phyloP scores from a whole-genome alignment of 92 coral and sea anemone species.

The Porites divaricata region DNA sequence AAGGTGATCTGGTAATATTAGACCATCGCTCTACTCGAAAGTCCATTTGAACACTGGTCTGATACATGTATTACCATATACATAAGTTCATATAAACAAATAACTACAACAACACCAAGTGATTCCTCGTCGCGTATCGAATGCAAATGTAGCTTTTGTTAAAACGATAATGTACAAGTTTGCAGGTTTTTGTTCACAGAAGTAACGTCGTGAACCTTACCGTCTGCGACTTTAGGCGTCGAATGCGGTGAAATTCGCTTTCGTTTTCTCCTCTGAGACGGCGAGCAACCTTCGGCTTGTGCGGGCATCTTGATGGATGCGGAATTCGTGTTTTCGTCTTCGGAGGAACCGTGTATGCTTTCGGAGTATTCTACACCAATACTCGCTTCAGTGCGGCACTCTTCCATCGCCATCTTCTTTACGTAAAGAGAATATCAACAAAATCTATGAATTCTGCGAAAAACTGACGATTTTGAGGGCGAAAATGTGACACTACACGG shows the following conservation, averaged over 20 bases:
- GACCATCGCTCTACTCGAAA: too few relatives aligned
- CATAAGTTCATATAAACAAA: too few relatives aligned
- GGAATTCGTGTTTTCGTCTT: conserved; percentile 49
- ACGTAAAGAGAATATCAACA: neutral
- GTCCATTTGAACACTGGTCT: neutral
- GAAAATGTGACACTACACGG: conserved; percentile 15
- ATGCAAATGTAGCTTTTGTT: conserved; percentile 13
- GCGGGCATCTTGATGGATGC: conserved; percentile 49
- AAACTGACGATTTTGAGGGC: neutral
- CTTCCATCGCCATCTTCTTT: conserved; percentile 65
- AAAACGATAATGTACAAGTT: neutral
- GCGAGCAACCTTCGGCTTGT: conserved; percentile 53
- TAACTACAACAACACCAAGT: too few relatives aligned
- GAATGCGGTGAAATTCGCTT: conserved; percentile 86
- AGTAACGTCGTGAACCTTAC: conserved; percentile 33
- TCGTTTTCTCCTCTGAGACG: conserved; percentile 73
- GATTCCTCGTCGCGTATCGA: too few relatives aligned
- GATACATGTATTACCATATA: neutral
- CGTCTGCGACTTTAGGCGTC: conserved; percentile 83
- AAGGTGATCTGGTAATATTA: too few relatives aligned
- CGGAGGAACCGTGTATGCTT: conserved; percentile 41
- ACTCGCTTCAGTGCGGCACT: conserved; percentile 87
- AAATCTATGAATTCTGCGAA: neutral
- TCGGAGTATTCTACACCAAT: conserved; percentile 74
- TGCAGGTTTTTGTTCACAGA: neutral